These are phyloP conservation scores for Machimus rusticus DNA, from an alignment of 2,888 invertebrate genomes.

Conservation along the genomic window DNA sequence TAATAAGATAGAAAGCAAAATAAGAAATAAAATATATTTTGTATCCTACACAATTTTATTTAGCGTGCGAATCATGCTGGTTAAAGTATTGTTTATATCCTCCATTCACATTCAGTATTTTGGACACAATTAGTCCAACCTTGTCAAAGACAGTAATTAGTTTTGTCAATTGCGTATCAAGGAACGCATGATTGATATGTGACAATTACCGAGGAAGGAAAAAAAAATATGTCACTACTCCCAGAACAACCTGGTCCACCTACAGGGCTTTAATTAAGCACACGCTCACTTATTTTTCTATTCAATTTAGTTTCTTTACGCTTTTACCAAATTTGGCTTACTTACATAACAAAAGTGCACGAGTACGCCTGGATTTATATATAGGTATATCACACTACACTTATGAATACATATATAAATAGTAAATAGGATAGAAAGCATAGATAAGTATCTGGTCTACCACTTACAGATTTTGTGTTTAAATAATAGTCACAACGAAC, in stretches of 20 bases:
- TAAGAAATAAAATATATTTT: background rate
- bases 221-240: background rate
- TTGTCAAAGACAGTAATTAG: background rate
- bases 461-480: background rate
- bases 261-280: conserved; percentile 3
- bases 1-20: background rate
- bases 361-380: background rate
- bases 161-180: background rate
- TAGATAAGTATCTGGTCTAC: conserved; percentile 18
- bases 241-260: background rate
- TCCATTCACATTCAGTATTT: background rate
- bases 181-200: background rate
- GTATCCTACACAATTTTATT: background rate
- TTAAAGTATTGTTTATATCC: background rate
- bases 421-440: conserved; percentile 35
- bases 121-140: background rate
- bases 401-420: conserved; percentile 5
- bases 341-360: conserved; percentile 20
- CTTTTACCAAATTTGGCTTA: conserved; percentile 35
- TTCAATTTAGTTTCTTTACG: conserved; percentile 27
- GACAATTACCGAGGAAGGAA: background rate
- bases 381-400: conserved; percentile 23
- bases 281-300: conserved; percentile 7
- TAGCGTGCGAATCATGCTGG: background rate
- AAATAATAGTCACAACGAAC: conserved; percentile 24